phyloP scores from a whole-genome alignment of 1,140 invertebrate genomes.

The Eriosoma lanigerum region DNA sequence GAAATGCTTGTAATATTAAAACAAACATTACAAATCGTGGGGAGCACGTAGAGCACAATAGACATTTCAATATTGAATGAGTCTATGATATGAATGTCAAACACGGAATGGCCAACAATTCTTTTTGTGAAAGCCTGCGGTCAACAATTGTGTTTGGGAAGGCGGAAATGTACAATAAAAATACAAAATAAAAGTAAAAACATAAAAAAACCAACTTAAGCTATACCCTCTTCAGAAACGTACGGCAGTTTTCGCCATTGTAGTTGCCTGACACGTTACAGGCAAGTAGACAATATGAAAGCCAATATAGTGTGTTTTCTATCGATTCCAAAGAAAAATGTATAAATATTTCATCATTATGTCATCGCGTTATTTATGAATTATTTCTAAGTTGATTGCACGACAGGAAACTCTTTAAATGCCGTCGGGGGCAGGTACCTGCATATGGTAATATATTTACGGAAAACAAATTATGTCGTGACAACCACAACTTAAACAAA shows the following conservation, averaged over 20 bases:
- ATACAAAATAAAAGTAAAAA: conserved; percentile 1
- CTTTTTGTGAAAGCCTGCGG: conserved; percentile 20
- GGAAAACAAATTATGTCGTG: conserved; percentile 27
- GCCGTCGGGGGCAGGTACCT: background rate
- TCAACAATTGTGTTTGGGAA: background rate
- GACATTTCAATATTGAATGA: conserved; percentile 49
- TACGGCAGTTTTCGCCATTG: background rate
- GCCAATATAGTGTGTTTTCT: background rate
- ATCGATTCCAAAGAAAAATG: background rate
- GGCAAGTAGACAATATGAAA: background rate
- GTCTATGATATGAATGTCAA: background rate
- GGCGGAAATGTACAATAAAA: background rate
- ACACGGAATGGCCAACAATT: conserved; percentile 25
- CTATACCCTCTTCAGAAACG: too few species aligned
- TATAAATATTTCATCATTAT: conserved; percentile 47
- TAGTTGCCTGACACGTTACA: background rate
- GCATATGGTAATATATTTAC: conserved; percentile 14
- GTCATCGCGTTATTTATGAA: conserved; percentile 43
- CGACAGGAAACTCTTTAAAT: conserved; percentile 41
- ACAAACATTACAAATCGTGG: background rate
- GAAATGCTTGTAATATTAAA: conserved; percentile 42
- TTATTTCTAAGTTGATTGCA: conserved; percentile 20
- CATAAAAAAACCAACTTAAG: background rate
- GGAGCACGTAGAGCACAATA: conserved; percentile 7
- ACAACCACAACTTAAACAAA: conserved; percentile 35